These are phyloP conservation scores for Eutolmus rufibarbis DNA, from an alignment of 2,888 invertebrate species.

Conservation along the genomic window DNA sequence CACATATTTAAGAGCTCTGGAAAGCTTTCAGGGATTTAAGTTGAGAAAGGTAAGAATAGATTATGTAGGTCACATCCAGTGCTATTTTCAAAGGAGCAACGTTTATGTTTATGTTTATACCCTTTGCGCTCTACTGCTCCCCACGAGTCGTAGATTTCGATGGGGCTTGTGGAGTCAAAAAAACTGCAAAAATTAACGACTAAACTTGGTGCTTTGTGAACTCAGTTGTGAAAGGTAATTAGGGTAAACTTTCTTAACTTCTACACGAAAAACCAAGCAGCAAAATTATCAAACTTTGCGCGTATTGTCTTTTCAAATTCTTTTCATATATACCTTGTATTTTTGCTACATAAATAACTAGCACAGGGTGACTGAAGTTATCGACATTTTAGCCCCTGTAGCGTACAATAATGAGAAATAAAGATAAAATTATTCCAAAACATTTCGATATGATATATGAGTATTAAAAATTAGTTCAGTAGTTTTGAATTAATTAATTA, in stretches of 20 bases:
- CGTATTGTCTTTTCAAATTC: neutral
- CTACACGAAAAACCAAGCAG: neutral
- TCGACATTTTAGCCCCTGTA: too few species aligned
- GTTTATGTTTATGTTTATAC: neutral
- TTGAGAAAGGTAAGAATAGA: neutral
- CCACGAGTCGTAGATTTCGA: neutral
- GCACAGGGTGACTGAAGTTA: too few species aligned
- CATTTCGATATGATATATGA: too few species aligned
- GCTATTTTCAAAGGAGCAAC: neutral
- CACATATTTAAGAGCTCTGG: neutral
- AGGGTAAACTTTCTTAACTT: neutral
- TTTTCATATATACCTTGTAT: neutral
- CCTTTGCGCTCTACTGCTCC: neutral
- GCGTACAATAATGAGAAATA: too few species aligned
- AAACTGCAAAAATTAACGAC: neutral
- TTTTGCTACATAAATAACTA: neutral
- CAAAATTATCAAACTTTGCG: neutral
- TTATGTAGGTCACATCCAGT: neutral
- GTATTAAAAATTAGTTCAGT: too few species aligned
- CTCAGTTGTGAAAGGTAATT: neutral
- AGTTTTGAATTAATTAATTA: too few species aligned
- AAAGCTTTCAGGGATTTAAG: neutral
- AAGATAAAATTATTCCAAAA: too few species aligned
- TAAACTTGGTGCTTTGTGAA: neutral
- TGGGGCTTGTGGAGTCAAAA: neutral